Evolutionary conservation across 2,113 vertebrate species (phyloP), one percentile per base, ranked within the genome.

Genomic region (Turdus rufiventris): DNA sequence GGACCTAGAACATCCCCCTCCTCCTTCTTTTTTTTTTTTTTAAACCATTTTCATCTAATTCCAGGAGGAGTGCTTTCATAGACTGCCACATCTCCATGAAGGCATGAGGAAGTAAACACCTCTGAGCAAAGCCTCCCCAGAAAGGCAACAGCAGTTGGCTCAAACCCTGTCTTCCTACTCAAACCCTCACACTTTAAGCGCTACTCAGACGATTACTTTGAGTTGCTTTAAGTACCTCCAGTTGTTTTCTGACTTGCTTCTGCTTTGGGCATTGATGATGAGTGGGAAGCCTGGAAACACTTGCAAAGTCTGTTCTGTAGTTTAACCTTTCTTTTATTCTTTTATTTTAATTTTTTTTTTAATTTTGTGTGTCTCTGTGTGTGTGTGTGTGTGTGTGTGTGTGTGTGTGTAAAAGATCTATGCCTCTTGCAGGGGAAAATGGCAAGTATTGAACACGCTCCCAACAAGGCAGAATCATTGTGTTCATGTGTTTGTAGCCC

Each of bases 81-180:
- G 93, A 86, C 92, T 94, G 89, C 75, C 91, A 94, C 83, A 93
- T 89, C 78, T 94, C 66, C 3, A 3, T 42, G 72, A 95, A 96
- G 65, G 92, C 90, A 94, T 61, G 93, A 96, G 90, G 89, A 93
- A 93, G 63, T 95, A 95, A 96, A 96, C 91, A 91, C 47, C 85
- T 88, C 91, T 85, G 85, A 93, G 89, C 0, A 0, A 94, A 95
- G 74, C 63, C 67, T 94, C 79, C 94, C 71, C 51, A 77, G 70
- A 90, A 90, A 74, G 66, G 72, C 75, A 91, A 26, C 67, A 83
- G 93, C 56, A 91, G 66, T 91, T 94, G 91, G 85, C 95, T 94
- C 81, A 77, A 76, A 89, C 82, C 10, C 60, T 7, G 0, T 80
- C 93, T 90, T 88, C 84, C 94, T 80, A 85, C 93, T 93, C 93